Percentiles rank a stretch among this genome's conserved stretches.
These are phyloP conservation scores for Ormia ochracea DNA, from an alignment of 2,888 invertebrate species.

Conservation along the genomic window DNA sequence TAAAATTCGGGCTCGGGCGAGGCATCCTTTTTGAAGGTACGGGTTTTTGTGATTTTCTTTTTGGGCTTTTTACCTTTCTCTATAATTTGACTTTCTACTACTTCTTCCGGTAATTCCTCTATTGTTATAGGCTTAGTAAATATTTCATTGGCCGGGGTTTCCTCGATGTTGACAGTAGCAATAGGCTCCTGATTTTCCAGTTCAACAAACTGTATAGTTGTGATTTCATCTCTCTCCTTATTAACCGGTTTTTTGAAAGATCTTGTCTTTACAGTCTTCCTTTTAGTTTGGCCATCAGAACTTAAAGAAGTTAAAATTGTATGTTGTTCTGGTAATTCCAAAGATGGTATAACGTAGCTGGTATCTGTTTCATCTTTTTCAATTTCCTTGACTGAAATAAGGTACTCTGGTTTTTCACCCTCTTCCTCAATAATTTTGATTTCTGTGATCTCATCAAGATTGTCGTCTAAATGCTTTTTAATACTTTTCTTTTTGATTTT, in stretches of 20 bases:
- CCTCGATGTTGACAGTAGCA: constrained; percentile 71
- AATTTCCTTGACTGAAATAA: constrained; percentile 69
- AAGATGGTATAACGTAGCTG: constrained; percentile 61
- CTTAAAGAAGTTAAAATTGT: constrained; percentile 70
- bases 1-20: constrained; percentile 75
- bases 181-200: constrained; percentile 71
- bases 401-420: constrained; percentile 73
- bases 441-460: constrained; percentile 76
- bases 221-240: constrained; percentile 74
- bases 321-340: constrained; percentile 74
- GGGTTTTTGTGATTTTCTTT: constrained; percentile 75
- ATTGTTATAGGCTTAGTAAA: constrained; percentile 68
- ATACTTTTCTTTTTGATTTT: constrained; percentile 76
- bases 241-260: constrained; percentile 74
- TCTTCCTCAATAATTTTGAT: constrained; percentile 77
- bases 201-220: constrained; percentile 75
- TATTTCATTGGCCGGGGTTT: constrained; percentile 70
- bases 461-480: constrained; percentile 75
- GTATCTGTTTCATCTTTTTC: constrained; percentile 60
- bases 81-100: constrained; percentile 70
- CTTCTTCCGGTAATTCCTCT: constrained; percentile 74
- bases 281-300: constrained; percentile 73
- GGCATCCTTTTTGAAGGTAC: constrained; percentile 77
- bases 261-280: constrained; percentile 72
- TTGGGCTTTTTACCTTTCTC: constrained; percentile 72